Conservation (phyloP, 2,797 vertebrate genomes). For the Cossypha niveicapilla region DNA sequence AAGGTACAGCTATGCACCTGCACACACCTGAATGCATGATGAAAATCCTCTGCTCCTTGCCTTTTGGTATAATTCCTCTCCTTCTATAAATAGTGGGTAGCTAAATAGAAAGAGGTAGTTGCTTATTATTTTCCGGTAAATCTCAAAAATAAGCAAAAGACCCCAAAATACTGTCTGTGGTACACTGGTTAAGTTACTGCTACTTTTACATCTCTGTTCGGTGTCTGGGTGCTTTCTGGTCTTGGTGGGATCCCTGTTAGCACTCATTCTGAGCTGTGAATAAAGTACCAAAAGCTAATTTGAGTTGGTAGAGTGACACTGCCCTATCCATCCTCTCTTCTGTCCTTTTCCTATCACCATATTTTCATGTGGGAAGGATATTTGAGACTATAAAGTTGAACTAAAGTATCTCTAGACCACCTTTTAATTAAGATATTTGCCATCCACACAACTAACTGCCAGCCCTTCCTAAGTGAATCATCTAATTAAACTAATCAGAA, state of each 20-base stretch:
- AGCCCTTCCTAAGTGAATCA: background rate
- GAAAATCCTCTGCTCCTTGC: background rate
- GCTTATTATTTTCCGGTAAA: background rate
- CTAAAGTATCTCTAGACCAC: background rate
- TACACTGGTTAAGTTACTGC: background rate
- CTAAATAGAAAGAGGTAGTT: background rate
- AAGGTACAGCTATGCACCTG: background rate
- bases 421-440: background rate
- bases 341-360: background rate
- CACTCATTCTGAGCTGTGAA: background rate
- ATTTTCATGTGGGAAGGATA: background rate
- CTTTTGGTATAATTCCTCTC: background rate
- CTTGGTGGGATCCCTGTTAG: background rate
- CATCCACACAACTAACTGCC: background rate
- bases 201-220: background rate
- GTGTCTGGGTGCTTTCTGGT: background rate
- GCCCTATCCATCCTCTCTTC: background rate
- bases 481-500: conserved; percentile 1
- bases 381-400: background rate
- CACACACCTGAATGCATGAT: background rate
- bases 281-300: background rate
- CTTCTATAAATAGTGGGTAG: background rate
- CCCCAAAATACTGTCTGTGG: background rate
- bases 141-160: background rate
- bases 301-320: background rate